Evolutionary conservation across 2,888 invertebrate species (phyloP).

Genomic region (Cerceris rybyensis): DNA sequence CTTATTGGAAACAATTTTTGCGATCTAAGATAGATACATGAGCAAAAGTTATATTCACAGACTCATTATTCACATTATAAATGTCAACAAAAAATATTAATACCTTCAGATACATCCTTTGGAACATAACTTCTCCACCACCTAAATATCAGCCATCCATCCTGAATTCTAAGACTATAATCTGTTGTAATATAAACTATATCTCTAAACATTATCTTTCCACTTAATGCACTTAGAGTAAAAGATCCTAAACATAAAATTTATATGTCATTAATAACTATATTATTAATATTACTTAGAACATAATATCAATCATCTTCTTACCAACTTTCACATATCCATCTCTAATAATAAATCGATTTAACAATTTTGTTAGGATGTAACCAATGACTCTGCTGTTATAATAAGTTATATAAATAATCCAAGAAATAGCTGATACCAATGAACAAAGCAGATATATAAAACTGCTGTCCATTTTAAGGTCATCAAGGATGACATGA

Average conservation of each 20-base stretch:
- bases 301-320: constrained; percentile 59
- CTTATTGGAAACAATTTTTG: constrained; percentile 4
- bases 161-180: constrained; percentile 95
- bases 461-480: constrained; percentile 90
- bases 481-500: constrained; percentile 85
- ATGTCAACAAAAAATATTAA: background rate
- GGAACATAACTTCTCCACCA: constrained; percentile 99
- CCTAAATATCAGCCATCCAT: constrained; percentile 98
- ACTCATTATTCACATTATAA: background rate
- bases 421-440: constrained; percentile 93
- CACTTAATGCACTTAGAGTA: constrained; percentile 96
- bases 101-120: constrained; percentile 97
- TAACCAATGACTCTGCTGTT: constrained; percentile 96
- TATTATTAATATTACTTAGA: background rate
- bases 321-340: constrained; percentile 95
- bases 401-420: constrained; percentile 97
- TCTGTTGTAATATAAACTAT: constrained; percentile 97
- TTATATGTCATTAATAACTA: background rate
- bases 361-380: constrained; percentile 93
- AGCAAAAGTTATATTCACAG: background rate
- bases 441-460: constrained; percentile 91
- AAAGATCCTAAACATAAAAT: constrained; percentile 89
- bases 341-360: constrained; percentile 92
- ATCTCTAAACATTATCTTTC: constrained; percentile 99
- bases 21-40: background rate